Evolutionary conservation across 2,113 vertebrate genomes (phyloP).

Genomic region (Alouatta palliata): DNA sequence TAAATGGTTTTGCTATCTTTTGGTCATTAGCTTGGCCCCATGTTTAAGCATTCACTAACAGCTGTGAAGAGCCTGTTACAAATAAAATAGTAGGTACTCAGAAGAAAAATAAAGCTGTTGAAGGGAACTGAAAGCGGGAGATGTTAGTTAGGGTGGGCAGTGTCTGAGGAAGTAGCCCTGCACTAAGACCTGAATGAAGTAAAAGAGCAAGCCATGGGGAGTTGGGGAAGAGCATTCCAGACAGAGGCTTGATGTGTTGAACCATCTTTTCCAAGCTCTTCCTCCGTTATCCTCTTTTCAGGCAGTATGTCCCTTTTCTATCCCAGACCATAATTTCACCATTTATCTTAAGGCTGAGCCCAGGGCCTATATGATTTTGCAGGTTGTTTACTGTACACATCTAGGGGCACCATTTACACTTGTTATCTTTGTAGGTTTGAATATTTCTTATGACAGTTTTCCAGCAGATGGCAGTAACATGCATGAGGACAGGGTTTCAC

Average conservation of each 20-base stretch:
- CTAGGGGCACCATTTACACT: not conserved
- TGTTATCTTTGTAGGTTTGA: not conserved
- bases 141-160: not conserved
- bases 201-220: not conserved
- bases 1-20: not conserved
- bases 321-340: not conserved
- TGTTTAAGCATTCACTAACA: not conserved
- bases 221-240: not conserved
- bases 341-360: not conserved
- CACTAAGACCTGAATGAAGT: not conserved
- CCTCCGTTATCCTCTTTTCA: not conserved
- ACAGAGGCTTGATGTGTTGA: too few relatives aligned
- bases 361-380: not conserved
- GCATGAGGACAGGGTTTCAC: not conserved
- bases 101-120: not conserved
- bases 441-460: not conserved
- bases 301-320: not conserved
- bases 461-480: conserved; percentile 53
- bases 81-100: not conserved
- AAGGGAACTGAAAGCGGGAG: not conserved
- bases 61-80: not conserved
- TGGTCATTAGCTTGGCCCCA: not conserved
- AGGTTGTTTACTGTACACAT: not conserved
- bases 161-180: not conserved
- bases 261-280: not conserved